A percentile compares a stretch with the other conserved stretches of the same genome.
Evolutionary conservation across 2,113 vertebrate species (phyloP).

Genomic region (Lagenorhynchus albirostris): DNA sequence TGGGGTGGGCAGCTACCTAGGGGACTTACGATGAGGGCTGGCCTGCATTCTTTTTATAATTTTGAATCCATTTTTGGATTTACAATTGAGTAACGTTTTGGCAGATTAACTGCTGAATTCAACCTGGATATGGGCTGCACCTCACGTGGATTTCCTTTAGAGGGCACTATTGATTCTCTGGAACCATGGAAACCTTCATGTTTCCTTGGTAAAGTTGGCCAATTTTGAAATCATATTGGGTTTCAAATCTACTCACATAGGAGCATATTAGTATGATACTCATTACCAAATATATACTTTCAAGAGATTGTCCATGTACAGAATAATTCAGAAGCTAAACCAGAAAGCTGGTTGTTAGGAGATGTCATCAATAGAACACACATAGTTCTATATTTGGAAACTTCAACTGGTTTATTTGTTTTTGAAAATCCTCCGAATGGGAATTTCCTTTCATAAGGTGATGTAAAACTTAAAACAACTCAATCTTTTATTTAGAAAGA

Average conservation of each 20-base stretch:
- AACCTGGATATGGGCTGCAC: constrained; percentile 44
- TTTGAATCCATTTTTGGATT: not conserved
- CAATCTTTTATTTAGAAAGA: constrained; percentile 7
- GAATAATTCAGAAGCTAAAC: constrained; percentile 12
- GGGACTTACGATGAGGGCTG: not conserved
- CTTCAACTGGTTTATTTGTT: constrained; percentile 6
- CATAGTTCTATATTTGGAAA: not conserved
- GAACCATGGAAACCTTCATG: not conserved
- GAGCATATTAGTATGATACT: not conserved
- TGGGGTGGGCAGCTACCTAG: not conserved
- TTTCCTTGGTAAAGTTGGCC: constrained; percentile 42
- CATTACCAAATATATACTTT: not conserved
- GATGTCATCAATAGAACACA: not conserved
- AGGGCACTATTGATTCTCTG: constrained; percentile 82
- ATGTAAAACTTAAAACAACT: constrained; percentile 25
- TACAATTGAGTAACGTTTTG: not conserved
- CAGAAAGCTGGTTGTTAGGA: not conserved
- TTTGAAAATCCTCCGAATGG: constrained; percentile 30
- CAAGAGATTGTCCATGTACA: not conserved
- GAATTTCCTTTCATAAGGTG: constrained; percentile 36
- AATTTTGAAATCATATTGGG: constrained; percentile 39
- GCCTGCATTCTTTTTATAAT: not conserved
- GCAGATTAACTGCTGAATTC: constrained; percentile 24
- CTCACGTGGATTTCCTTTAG: constrained; percentile 79
- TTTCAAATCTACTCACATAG: constrained; percentile 21